Evolutionary conservation across 2,113 vertebrate genomes (phyloP).

Genomic region (Alexandromys fortis): DNA sequence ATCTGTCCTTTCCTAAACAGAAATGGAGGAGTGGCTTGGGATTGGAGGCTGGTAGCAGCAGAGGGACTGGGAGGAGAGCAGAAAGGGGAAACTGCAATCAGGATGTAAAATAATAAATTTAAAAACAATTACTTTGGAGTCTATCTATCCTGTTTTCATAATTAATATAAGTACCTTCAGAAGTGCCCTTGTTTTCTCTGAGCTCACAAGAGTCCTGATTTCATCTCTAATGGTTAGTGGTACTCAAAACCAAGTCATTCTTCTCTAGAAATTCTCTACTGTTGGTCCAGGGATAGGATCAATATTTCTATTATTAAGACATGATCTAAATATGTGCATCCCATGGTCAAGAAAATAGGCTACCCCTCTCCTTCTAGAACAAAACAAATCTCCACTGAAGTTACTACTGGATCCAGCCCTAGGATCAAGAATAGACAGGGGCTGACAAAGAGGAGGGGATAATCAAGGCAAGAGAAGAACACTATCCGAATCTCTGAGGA

Average conservation of each 20-base stretch:
- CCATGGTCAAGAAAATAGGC: background rate
- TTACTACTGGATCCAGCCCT: background rate
- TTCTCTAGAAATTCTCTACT: background rate
- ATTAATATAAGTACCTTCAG: background rate
- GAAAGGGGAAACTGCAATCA: background rate
- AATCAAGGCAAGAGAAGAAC: background rate
- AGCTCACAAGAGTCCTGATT: background rate
- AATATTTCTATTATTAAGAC: background rate
- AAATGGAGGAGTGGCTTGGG: background rate
- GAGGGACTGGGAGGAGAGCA: background rate
- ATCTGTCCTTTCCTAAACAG: background rate
- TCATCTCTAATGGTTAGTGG: background rate
- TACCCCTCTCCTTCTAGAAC: background rate
- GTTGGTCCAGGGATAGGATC: background rate
- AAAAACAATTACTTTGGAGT: background rate
- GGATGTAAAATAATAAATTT: background rate
- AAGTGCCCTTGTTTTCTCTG: background rate
- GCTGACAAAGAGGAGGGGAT: background rate
- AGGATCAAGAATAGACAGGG: background rate
- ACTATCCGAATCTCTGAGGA: background rate
- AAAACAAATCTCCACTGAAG: background rate
- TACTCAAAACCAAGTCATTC: background rate
- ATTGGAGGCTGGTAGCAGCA: no score
- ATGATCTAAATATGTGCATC: background rate
- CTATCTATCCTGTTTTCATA: background rate